Conservation (phyloP, 2,797 vertebrate species). For the Parauchenoglanis punctatus region DNA sequence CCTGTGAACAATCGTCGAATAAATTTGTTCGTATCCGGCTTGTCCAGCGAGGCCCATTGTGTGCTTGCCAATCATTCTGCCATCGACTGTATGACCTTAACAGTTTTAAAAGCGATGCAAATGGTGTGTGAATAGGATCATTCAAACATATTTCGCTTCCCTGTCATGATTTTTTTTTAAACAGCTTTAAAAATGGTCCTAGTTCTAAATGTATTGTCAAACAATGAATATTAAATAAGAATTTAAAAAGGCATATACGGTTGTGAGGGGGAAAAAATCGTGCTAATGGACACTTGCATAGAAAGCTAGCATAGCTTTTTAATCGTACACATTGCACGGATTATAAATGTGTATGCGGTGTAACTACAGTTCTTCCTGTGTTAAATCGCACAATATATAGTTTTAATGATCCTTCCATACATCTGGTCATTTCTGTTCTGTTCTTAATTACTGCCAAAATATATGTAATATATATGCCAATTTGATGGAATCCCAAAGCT, state of each 20-base stretch:
- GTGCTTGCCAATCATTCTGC: background rate
- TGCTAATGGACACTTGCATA: background rate
- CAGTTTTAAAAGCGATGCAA: background rate
- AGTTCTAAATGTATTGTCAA: background rate
- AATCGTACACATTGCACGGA: background rate
- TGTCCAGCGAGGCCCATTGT: background rate
- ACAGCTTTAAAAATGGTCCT: background rate
- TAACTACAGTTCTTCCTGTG: background rate
- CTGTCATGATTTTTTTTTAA: background rate
- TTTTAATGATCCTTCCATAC: constrained; percentile 13
- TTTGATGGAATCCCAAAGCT: constrained; percentile 34
- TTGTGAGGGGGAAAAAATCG: background rate
- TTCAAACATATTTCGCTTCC: background rate
- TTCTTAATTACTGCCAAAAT: constrained; percentile 16
- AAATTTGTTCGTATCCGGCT: background rate
- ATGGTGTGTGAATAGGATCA: background rate
- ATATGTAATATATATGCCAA: constrained; percentile 24
- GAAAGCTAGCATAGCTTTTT: background rate
- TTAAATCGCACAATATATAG: constrained; percentile 24
- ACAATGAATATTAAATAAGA: background rate
- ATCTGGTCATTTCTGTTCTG: constrained; percentile 30
- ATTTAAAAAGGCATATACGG: no score
- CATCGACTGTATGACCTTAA: background rate
- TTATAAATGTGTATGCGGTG: background rate
- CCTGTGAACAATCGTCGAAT: background rate